Evolutionary conservation across 2,113 vertebrate genomes (phyloP).

Genomic region (Chunga burmeisteri): DNA sequence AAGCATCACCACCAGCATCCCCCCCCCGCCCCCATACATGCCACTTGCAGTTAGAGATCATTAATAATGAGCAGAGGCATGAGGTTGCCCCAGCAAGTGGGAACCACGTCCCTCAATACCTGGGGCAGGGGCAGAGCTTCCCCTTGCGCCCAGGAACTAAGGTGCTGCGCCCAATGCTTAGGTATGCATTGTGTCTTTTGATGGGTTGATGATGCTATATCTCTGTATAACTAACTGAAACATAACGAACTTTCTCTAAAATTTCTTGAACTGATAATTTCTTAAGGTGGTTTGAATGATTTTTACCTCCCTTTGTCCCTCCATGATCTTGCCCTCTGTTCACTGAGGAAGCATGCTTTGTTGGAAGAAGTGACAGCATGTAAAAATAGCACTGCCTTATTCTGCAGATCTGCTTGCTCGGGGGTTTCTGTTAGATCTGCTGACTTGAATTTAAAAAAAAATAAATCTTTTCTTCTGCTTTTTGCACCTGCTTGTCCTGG

Average conservation of each 20-base stretch:
- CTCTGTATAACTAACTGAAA: not conserved
- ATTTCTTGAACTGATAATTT: not conserved
- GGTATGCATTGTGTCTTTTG: not conserved
- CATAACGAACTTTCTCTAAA: not conserved
- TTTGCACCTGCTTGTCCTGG: conserved; percentile 41
- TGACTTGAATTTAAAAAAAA: conserved; percentile 39
- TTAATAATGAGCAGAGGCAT: not conserved
- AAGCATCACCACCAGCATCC: not conserved
- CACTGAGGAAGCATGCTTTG: not conserved
- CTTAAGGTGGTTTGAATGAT: not conserved
- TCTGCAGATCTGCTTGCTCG: conserved; percentile 31
- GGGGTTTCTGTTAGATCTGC: conserved; percentile 53
- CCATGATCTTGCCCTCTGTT: not conserved
- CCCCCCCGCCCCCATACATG: too few relatives aligned
- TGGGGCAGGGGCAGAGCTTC: not conserved
- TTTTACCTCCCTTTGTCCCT: not conserved
- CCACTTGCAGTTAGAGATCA: not conserved
- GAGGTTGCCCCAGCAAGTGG: not conserved
- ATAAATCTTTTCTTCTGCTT: conserved; percentile 39
- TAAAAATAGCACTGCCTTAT: conserved; percentile 48
- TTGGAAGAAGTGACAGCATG: not conserved
- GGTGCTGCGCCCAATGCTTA: fast-evolving
- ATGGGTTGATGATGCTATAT: not conserved
- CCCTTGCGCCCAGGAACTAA: not conserved
- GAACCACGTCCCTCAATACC: not conserved